Evolutionary conservation across 2,113 vertebrate genomes (phyloP).

Genomic region (Mohoua ochrocephala): DNA sequence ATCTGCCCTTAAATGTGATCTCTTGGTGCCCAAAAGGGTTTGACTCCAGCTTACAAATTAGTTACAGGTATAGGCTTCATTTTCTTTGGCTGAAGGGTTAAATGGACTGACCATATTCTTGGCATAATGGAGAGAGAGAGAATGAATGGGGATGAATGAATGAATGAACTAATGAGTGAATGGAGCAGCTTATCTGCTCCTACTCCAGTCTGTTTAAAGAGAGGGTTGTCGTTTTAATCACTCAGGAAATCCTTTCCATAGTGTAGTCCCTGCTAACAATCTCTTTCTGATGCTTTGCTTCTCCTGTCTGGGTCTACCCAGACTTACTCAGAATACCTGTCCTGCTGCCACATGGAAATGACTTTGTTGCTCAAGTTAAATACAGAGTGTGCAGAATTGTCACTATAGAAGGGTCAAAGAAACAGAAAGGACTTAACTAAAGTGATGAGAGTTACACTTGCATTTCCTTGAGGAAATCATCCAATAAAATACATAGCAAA

Average conservation of each 20-base stretch:
- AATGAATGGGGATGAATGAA: conserved; percentile 62
- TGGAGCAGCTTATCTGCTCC: conserved; percentile 50
- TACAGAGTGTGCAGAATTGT: not conserved
- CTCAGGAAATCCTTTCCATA: conserved; percentile 24
- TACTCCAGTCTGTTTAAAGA: conserved; percentile 44
- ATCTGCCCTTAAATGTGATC: not conserved
- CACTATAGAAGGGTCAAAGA: not conserved
- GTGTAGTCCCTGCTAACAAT: not conserved
- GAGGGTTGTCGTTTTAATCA: not conserved
- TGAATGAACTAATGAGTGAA: conserved; percentile 53
- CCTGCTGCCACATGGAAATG: not conserved
- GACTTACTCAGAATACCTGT: not conserved
- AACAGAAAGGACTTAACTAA: not conserved
- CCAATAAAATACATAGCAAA: not conserved
- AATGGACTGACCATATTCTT: conserved; percentile 5
- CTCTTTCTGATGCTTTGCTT: not conserved
- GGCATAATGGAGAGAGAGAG: not conserved
- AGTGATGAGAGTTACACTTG: not conserved
- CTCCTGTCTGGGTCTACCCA: not conserved
- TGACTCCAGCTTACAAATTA: not conserved
- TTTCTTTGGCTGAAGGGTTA: conserved; percentile 15
- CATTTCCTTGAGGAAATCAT: not conserved
- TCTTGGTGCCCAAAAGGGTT: not conserved
- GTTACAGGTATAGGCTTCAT: not conserved
- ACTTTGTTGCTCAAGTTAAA: not conserved